Conservation (phyloP, 1,140 invertebrate species). For the Camponotus vicinus region DNA sequence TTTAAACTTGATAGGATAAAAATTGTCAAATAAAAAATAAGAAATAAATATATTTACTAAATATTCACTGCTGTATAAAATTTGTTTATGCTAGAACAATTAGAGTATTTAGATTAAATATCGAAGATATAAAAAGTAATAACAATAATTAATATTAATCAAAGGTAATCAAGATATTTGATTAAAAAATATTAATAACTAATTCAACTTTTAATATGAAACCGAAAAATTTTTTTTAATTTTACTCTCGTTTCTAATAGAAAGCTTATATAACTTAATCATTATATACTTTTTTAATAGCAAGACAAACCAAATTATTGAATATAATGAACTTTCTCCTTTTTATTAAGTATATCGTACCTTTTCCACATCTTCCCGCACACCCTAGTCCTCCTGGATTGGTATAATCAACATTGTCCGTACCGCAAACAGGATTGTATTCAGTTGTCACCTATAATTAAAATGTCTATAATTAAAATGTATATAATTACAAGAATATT, state of each 20-base stretch:
- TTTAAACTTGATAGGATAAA: not conserved
- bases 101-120: not conserved
- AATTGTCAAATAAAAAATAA: constrained; percentile 10
- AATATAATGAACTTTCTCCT: not conserved
- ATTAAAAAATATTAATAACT: not conserved
- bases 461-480: constrained; percentile 11
- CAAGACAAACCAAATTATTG: not conserved
- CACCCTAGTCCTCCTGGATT: constrained; percentile 89
- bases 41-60: constrained; percentile 6
- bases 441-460: constrained; percentile 85
- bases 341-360: constrained; percentile 77
- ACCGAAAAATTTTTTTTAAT: not conserved
- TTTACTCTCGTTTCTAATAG: not conserved
- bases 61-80: constrained; percentile 6
- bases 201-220: not conserved
- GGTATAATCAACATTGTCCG: constrained; percentile 88
- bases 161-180: not conserved
- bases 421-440: constrained; percentile 91
- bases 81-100: not conserved
- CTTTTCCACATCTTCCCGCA: constrained; percentile 87
- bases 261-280: not conserved
- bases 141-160: not conserved
- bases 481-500: not conserved
- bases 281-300: not conserved
- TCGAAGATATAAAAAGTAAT: not conserved